Evolutionary conservation across 2,113 vertebrate genomes (phyloP).

Genomic region (Daboia siamensis): DNA sequence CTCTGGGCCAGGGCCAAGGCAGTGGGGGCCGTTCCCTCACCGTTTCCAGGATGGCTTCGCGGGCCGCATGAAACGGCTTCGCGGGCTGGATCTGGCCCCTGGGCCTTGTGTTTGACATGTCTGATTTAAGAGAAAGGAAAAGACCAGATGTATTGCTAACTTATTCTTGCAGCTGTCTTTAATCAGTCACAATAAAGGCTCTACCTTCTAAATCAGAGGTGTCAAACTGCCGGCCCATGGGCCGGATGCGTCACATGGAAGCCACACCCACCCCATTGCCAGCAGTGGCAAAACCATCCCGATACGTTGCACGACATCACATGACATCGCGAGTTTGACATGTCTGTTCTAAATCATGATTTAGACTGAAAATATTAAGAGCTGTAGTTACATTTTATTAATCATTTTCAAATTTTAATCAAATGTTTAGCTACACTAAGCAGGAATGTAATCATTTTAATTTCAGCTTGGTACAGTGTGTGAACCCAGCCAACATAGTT

Average conservation of each 20-base stretch:
- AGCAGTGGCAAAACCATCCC: no score
- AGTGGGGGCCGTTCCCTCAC: no score
- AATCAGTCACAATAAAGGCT: not conserved
- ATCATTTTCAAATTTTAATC: not conserved
- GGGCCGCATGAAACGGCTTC: no score
- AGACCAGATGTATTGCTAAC: not conserved
- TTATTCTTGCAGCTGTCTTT: not conserved
- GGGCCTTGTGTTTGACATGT: no score
- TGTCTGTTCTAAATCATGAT: not conserved
- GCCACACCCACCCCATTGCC: no score
- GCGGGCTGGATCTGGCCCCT: no score
- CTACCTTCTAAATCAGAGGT: not conserved
- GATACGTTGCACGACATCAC: no score
- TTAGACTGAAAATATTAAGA: not conserved
- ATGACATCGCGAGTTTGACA: no score
- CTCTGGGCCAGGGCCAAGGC: no score
- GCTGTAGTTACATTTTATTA: not conserved
- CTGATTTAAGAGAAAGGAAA: not conserved
- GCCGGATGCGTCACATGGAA: no score
- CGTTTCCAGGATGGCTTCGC: no score
- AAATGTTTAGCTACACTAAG: not conserved
- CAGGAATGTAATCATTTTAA: not conserved
- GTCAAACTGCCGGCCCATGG: no score
- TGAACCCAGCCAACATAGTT: not conserved
- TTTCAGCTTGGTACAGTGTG: not conserved